phyloP scores from a whole-genome alignment of 1,140 invertebrate genomes.

The Eriocheir sinensis region DNA sequence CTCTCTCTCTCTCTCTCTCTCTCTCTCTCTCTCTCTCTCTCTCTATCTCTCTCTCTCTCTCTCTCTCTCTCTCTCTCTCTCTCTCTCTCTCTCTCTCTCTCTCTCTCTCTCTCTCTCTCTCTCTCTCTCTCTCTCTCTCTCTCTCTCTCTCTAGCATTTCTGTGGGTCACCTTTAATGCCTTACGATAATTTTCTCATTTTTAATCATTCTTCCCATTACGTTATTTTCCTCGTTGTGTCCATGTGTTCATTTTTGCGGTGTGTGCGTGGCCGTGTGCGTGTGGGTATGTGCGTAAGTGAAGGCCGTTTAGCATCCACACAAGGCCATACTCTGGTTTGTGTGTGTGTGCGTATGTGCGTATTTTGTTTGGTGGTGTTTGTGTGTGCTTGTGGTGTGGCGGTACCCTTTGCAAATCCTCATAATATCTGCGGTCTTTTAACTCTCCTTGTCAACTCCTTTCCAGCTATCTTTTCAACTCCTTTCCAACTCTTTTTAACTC shows the following conservation, averaged over 20 bases:
- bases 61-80: too few species aligned
- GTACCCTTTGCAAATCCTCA: too few species aligned
- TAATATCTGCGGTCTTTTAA: too few species aligned
- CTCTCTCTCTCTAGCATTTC: not conserved
- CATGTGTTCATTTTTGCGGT: not conserved
- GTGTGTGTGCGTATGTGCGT: not conserved
- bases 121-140: not conserved
- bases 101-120: slow-evolving; percentile 22
- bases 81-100: not conserved
- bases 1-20: too few species aligned
- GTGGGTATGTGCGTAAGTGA: not conserved
- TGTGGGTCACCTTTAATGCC: not conserved
- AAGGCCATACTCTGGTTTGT: not conserved
- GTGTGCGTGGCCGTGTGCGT: not conserved
- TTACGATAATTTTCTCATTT: not conserved
- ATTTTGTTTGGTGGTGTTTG: not conserved
- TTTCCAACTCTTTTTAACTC: too few species aligned
- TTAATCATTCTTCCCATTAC: not conserved
- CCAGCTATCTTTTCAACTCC: too few species aligned
- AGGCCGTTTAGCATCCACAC: not conserved
- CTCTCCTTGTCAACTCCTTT: too few species aligned
- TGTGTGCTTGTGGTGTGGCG: slow-evolving; percentile 1
- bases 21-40: too few species aligned
- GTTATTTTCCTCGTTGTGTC: not conserved
- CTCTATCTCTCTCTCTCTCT: not conserved